phyloP scores from a whole-genome alignment of 2,888 invertebrate species.

The Drosophila mercatorum region DNA sequence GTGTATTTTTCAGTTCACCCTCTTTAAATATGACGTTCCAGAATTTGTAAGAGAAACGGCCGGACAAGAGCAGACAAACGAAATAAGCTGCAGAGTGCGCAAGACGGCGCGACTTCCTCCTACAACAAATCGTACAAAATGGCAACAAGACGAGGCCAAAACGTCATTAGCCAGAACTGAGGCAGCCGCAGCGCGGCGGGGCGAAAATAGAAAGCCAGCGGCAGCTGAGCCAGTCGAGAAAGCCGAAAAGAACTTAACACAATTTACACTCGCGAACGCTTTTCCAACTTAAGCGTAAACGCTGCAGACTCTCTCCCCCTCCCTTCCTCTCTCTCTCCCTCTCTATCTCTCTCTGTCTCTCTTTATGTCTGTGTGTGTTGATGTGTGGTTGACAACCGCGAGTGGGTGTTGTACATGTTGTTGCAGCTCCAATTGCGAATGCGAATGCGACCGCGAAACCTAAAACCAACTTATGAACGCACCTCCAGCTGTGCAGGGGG shows the following conservation, averaged over 20 bases:
- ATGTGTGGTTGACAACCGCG: conserved; percentile 59
- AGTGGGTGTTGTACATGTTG: conserved; percentile 63
- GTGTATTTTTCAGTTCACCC: conserved; percentile 46
- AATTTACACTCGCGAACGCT: conserved; percentile 75
- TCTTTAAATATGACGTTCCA: conserved; percentile 55
- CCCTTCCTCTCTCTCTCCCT: conserved; percentile 3
- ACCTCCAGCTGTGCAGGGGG: conserved; percentile 31
- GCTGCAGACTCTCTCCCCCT: conserved; percentile 44
- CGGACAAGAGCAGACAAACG: conserved; percentile 46
- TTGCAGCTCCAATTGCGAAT: conserved; percentile 72
- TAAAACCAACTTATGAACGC: conserved; percentile 56
- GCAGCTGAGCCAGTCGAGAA: conserved; percentile 54
- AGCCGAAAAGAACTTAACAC: conserved; percentile 79
- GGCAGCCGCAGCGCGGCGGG: conserved; percentile 19
- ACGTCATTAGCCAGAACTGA: conserved; percentile 70
- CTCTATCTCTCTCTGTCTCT: conserved; percentile 3
- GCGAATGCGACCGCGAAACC: conserved; percentile 66
- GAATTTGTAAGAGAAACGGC: conserved; percentile 68
- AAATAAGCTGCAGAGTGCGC: conserved; percentile 35
- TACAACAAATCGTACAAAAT: conserved; percentile 55
- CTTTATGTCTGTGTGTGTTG: conserved; percentile 27
- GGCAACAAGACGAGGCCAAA: conserved; percentile 45
- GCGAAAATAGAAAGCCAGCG: conserved; percentile 68
- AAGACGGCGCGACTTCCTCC: conserved; percentile 57
- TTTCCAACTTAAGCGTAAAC: conserved; percentile 72